phyloP scores from a whole-genome alignment of 64 coral and sea anemone genomes.

The Montipora capricornis region DNA sequence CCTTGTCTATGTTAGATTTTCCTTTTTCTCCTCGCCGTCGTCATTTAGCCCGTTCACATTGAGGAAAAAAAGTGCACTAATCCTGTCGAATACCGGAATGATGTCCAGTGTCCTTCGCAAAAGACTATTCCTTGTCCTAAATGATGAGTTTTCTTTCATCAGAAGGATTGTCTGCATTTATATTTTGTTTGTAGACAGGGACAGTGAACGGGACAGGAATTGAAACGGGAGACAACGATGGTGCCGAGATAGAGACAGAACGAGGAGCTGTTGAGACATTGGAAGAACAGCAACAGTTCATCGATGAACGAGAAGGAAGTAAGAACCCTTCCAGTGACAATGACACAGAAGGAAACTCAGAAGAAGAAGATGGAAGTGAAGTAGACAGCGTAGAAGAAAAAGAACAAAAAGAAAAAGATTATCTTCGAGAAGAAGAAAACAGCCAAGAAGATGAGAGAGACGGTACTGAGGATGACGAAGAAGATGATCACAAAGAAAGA shows the following conservation, averaged over 20 bases:
- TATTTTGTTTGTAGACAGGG: background rate
- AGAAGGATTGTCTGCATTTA: background rate
- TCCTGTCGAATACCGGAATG: too few relatives aligned
- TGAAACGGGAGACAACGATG: too few relatives aligned
- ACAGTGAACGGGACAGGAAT: background rate
- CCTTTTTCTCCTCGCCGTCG: too few relatives aligned
- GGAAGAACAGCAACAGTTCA: background rate
- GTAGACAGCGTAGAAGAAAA: background rate
- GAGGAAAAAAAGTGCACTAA: too few relatives aligned
- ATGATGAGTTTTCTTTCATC: background rate
- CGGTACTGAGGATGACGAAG: background rate
- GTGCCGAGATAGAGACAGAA: background rate
- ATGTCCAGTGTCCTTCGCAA: background rate
- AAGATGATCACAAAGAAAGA: background rate
- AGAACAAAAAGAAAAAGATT: background rate
- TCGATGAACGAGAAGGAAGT: background rate
- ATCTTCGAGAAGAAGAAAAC: background rate
- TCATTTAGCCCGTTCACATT: too few relatives aligned
- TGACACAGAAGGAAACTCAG: background rate
- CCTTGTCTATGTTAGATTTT: too few relatives aligned
- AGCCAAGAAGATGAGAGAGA: background rate
- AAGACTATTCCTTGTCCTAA: background rate
- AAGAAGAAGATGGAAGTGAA: background rate
- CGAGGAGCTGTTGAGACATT: background rate
- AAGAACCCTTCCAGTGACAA: conserved; percentile 1